phyloP scores from a whole-genome alignment of 64 coral and sea anemone species.

The Montipora foliosa region DNA sequence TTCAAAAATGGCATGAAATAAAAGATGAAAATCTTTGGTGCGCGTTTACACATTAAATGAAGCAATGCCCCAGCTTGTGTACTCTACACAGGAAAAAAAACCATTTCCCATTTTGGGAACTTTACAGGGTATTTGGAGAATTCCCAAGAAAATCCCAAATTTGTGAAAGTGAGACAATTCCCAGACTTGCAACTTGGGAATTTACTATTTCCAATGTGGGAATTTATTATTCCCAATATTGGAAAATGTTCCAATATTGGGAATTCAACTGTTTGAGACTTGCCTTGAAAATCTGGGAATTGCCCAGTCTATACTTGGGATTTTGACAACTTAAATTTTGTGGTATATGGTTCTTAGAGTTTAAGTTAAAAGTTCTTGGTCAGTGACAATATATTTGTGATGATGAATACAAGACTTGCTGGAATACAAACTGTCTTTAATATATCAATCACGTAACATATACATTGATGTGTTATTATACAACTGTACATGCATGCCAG shows the following conservation, averaged over 20 bases:
- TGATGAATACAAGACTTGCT: background rate
- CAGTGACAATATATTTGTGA: conserved; percentile 11
- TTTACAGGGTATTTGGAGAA: background rate
- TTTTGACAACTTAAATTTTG: background rate
- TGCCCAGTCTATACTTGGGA: background rate
- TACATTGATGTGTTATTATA: too few species aligned
- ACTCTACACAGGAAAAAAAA: background rate
- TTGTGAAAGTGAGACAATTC: conserved; percentile 15
- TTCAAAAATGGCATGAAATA: background rate
- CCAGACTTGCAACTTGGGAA: conserved; percentile 5
- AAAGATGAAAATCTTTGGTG: too few species aligned
- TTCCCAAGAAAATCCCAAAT: conserved; percentile 10
- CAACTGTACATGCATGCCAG: too few species aligned
- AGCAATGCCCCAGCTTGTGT: too few species aligned
- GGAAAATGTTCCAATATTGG: conserved; percentile 2
- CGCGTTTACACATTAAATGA: too few species aligned
- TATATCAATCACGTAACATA: background rate
- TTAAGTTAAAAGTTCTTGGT: conserved; percentile 2
- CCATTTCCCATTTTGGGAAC: background rate
- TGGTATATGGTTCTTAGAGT: background rate
- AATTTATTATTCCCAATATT: background rate
- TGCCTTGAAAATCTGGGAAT: conserved; percentile 11
- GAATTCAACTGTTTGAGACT: background rate
- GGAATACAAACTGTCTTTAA: conserved; percentile 10
- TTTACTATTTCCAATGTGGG: background rate